phyloP scores from a whole-genome alignment of 2,113 vertebrate species.

The Notarius quadriscutis region DNA sequence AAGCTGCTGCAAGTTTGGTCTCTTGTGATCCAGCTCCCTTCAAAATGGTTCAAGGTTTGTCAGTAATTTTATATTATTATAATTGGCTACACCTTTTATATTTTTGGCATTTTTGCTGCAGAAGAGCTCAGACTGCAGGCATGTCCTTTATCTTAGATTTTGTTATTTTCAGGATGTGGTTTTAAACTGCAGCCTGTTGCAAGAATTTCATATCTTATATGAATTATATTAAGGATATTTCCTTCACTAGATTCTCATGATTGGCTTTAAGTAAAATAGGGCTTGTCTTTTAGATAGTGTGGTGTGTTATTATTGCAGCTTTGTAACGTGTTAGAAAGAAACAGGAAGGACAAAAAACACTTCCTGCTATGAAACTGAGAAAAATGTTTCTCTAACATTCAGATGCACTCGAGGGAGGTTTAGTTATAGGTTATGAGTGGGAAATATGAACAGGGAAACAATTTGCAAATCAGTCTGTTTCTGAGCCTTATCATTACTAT shows the following conservation, averaged over 20 bases:
- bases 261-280: background rate
- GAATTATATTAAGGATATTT: background rate
- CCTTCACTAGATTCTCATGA: background rate
- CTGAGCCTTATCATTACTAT: background rate
- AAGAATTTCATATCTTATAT: background rate
- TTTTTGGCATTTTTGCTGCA: background rate
- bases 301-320: background rate
- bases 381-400: background rate
- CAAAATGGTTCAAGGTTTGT: constrained; percentile 7
- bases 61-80: background rate
- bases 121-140: background rate
- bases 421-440: background rate
- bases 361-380: background rate
- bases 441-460: too few species aligned
- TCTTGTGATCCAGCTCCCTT: background rate
- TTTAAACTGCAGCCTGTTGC: background rate
- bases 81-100: background rate
- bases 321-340: background rate
- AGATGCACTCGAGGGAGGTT: background rate
- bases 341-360: background rate
- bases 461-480: background rate
- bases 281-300: background rate
- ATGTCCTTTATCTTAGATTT: background rate
- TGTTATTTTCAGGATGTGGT: background rate
- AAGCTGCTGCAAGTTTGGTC: background rate